These are phyloP conservation scores for Sialia sialis DNA, from an alignment of 2,113 vertebrate genomes.

Conservation along the genomic window DNA sequence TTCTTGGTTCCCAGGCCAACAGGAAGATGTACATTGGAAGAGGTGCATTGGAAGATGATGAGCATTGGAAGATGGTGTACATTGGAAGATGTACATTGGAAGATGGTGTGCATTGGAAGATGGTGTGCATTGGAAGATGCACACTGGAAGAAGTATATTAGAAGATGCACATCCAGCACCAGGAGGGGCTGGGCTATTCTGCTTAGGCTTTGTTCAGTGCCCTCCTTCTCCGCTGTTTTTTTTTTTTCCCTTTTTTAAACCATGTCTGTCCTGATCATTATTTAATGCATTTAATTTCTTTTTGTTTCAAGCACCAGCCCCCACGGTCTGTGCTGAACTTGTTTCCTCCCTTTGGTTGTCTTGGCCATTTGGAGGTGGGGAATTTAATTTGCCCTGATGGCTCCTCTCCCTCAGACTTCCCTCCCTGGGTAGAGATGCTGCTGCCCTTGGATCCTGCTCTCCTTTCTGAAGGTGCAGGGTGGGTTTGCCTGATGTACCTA, in stretches of 20 bases:
- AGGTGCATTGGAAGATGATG: too few relatives aligned
- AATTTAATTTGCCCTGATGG: not conserved
- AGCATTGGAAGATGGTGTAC: too few relatives aligned
- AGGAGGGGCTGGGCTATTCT: not conserved
- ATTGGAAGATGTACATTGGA: too few relatives aligned
- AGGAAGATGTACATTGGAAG: too few relatives aligned
- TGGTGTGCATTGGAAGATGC: too few relatives aligned
- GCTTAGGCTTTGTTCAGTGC: not conserved
- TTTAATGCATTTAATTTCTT: not conserved
- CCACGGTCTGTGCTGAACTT: not conserved
- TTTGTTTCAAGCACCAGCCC: not conserved
- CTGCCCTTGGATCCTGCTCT: slow-evolving; percentile 43
- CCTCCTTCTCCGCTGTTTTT: not conserved
- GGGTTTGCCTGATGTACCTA: not conserved
- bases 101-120: too few relatives aligned
- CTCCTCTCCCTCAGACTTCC: slow-evolving; percentile 15
- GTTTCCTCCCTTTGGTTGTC: not conserved
- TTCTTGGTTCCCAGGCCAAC: too few relatives aligned
- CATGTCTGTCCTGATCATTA: not conserved
- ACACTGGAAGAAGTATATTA: not conserved
- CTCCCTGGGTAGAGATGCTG: not conserved
- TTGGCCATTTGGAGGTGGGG: not conserved
- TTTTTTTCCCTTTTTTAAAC: not conserved
- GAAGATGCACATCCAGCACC: not conserved
- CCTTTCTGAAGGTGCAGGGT: not conserved